These are phyloP conservation scores for Rhabdophis nuchalis DNA, from an alignment of 2,797 vertebrate genomes.

Conservation along the genomic window DNA sequence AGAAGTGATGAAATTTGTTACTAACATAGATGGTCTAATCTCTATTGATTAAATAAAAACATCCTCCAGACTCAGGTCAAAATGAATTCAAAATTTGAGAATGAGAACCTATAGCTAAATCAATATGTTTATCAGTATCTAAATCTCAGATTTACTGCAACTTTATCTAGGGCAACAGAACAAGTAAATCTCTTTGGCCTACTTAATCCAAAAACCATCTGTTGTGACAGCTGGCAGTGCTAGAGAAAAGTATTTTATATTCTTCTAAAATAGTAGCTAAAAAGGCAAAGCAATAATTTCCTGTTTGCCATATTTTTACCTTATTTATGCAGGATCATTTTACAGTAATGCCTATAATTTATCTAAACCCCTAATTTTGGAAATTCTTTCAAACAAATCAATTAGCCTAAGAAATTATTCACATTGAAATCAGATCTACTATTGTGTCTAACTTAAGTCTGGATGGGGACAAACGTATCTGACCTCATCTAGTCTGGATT, in stretches of 20 bases:
- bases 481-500: not conserved
- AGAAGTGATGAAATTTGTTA: not conserved
- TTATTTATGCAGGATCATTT: not conserved
- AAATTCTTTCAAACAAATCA: not conserved
- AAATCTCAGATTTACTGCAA: not conserved
- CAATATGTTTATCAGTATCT: not conserved
- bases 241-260: not conserved
- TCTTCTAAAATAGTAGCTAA: not conserved
- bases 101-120: not conserved
- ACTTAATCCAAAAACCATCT: constrained; percentile 5
- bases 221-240: not conserved
- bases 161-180: not conserved
- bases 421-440: not conserved
- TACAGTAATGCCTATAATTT: not conserved
- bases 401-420: not conserved
- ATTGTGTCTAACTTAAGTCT: not conserved
- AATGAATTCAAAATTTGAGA: not conserved
- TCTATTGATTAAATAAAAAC: not conserved
- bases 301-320: not conserved
- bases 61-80: not conserved
- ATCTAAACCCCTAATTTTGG: not conserved
- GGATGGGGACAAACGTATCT: not conserved
- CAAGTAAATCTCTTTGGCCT: not conserved
- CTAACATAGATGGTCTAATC: not conserved
- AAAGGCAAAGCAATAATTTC: not conserved